phyloP scores from a whole-genome alignment of 2,888 invertebrate genomes.

The Lepidochitona cinerea region DNA sequence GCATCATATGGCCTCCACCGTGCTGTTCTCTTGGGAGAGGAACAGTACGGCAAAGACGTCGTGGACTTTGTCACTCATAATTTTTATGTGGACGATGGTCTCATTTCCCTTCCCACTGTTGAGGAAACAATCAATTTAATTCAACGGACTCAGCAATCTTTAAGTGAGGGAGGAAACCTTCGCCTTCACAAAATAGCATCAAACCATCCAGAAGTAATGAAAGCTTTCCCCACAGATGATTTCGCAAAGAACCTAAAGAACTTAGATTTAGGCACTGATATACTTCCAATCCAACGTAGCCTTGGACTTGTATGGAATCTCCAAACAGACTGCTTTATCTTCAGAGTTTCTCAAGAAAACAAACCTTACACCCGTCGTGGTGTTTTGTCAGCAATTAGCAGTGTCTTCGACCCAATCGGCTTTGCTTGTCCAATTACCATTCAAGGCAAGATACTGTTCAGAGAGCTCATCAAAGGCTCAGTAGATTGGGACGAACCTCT shows the following conservation, averaged over 20 bases:
- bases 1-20: background rate
- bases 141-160: background rate
- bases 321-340: background rate
- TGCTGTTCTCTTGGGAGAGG: no score
- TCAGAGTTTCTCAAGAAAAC: background rate
- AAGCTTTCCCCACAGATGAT: background rate
- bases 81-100: background rate
- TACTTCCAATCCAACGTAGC: background rate
- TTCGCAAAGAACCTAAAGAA: background rate
- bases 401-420: constrained; percentile 23
- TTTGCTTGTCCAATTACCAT: constrained; percentile 15
- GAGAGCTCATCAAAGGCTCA: constrained; percentile 2
- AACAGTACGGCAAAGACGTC: no score
- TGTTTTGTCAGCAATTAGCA: constrained; percentile 17
- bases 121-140: background rate
- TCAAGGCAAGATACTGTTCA: constrained; percentile 16
- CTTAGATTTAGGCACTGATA: background rate
- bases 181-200: background rate
- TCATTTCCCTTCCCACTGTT: background rate
- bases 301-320: constrained; percentile 12
- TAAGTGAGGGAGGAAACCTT: background rate
- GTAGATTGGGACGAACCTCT: constrained; percentile 21
- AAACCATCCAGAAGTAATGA: background rate
- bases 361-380: constrained; percentile 21
- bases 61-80: background rate